Conservation (phyloP, 2,888 invertebrate genomes). For the Tetrapedia diversipes region DNA sequence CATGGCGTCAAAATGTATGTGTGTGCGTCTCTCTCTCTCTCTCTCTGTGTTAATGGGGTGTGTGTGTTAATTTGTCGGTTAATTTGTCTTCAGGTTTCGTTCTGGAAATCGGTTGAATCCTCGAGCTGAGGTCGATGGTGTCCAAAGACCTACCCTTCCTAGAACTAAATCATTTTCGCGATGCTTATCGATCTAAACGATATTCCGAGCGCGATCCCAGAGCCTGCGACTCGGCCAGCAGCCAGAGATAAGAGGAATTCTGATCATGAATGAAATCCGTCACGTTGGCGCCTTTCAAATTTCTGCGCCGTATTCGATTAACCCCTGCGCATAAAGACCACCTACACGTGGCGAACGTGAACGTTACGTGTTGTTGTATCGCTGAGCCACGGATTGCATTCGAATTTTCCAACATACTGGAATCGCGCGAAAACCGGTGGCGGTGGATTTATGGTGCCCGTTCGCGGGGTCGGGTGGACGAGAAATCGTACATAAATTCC, state of each 20-base stretch:
- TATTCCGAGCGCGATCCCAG: constrained; percentile 58
- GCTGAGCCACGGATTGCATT: constrained; percentile 13
- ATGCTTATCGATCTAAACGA: constrained; percentile 54
- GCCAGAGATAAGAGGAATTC: constrained; percentile 47
- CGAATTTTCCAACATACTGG: not conserved
- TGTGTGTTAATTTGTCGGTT: not conserved
- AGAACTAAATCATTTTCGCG: constrained; percentile 41
- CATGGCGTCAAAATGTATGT: too few species aligned
- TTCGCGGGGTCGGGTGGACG: not conserved
- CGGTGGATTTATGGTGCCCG: not conserved
- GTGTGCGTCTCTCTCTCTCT: too few species aligned
- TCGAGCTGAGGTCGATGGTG: constrained; percentile 8
- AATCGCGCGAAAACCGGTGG: not conserved
- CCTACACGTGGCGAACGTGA: constrained; percentile 5
- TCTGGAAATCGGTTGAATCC: not conserved
- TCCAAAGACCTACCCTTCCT: constrained; percentile 21
- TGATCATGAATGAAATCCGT: constrained; percentile 57
- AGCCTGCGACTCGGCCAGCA: constrained; percentile 59
- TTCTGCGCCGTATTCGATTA: constrained; percentile 37
- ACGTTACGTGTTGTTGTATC: too few species aligned
- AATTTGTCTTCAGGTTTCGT: not conserved
- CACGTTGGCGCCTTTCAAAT: constrained; percentile 52
- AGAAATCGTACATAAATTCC: not conserved
- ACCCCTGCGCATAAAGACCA: constrained; percentile 15
- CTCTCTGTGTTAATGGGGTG: too few species aligned